Conservation (phyloP, 1,140 invertebrate genomes). For the Chelonus insularis region DNA sequence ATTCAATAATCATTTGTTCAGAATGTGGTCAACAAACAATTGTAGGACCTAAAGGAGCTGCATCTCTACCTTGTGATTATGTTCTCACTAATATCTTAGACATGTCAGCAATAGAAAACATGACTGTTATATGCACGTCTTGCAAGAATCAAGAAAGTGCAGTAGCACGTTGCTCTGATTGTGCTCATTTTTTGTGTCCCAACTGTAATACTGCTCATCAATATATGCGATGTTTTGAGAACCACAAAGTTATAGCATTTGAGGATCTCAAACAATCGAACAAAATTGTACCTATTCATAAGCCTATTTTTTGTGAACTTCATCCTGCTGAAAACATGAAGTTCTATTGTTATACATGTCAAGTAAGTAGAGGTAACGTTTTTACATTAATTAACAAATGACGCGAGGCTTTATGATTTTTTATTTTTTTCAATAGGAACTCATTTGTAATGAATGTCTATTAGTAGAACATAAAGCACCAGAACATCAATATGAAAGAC, state of each 20-base stretch:
- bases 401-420: no score
- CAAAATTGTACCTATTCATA: slow-evolving; percentile 76
- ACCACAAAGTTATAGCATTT: slow-evolving; percentile 84
- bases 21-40: slow-evolving; percentile 82
- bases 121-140: slow-evolving; percentile 79
- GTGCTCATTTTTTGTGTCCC: slow-evolving; percentile 89
- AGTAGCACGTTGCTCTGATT: slow-evolving; percentile 88
- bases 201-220: slow-evolving; percentile 93
- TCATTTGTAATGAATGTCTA: slow-evolving; percentile 81
- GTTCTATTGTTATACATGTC: slow-evolving; percentile 81
- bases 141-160: slow-evolving; percentile 89
- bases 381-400: no score
- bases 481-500: slow-evolving; percentile 77
- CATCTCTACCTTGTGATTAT: slow-evolving; percentile 79
- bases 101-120: slow-evolving; percentile 76
- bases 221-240: slow-evolving; percentile 93
- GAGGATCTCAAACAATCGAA: slow-evolving; percentile 81
- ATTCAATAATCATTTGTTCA: slow-evolving; percentile 70
- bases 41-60: slow-evolving; percentile 71
- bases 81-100: slow-evolving; percentile 84
- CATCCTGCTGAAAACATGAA: slow-evolving; percentile 79
- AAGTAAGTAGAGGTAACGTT: no score
- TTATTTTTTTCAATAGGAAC: slow-evolving; percentile 52
- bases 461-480: slow-evolving; percentile 77
- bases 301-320: slow-evolving; percentile 76